Percentiles rank a stretch among this genome's conserved stretches.
Evolutionary conservation across 2,797 vertebrate genomes (phyloP).

Genomic region (Danio choprae): DNA sequence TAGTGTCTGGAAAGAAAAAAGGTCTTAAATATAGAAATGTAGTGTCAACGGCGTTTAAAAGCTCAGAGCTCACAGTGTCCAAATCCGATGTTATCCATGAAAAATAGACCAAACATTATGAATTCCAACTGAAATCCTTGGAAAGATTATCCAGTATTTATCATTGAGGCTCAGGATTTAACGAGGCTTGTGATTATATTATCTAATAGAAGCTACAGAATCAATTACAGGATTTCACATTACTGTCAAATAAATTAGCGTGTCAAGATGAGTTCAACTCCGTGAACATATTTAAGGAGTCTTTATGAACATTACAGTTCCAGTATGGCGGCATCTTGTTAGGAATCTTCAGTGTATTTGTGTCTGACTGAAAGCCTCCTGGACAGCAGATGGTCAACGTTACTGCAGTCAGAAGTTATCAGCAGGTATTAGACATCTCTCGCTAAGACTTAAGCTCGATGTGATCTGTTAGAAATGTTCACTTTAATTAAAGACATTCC

Average conservation of each 20-base stretch:
- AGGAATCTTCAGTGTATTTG: background rate
- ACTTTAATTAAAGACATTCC: constrained; percentile 37
- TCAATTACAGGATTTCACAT: constrained; percentile 16
- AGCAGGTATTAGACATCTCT: constrained; percentile 37
- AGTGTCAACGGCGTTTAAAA: background rate
- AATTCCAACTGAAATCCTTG: constrained; percentile 9
- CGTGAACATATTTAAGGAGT: no score
- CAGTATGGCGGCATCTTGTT: background rate
- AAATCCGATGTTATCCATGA: constrained; percentile 32
- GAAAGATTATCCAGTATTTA: constrained; percentile 34
- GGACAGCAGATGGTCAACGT: constrained; percentile 45
- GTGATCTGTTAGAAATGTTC: constrained; percentile 42
- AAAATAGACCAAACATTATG: constrained; percentile 15
- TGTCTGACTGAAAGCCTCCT: constrained; percentile 39
- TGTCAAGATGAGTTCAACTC: background rate
- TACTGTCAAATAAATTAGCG: constrained; percentile 8
- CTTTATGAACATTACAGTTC: background rate
- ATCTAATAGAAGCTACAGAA: constrained; percentile 23
- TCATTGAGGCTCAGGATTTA: constrained; percentile 30
- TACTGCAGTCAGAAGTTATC: constrained; percentile 40
- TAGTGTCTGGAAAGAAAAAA: background rate
- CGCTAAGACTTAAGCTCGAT: constrained; percentile 19
- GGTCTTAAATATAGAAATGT: background rate
- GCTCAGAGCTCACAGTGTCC: background rate
- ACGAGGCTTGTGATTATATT: background rate